phyloP scores from a whole-genome alignment of 2,888 invertebrate species.

The Caenorhabditis panamensis region DNA sequence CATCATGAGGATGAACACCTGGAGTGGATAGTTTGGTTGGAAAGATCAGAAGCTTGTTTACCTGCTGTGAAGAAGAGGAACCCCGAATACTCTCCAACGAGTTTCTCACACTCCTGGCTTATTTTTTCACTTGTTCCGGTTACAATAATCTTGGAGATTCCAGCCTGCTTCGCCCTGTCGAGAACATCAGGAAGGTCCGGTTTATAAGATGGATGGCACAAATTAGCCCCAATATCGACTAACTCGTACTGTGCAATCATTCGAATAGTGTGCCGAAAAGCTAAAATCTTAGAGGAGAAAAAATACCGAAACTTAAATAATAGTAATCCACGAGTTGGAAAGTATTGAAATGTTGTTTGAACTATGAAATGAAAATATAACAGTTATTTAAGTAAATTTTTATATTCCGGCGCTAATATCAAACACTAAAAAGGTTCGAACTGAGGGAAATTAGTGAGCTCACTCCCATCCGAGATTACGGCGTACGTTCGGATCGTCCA shows the following conservation, averaged over 20 bases:
- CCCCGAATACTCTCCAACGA: conserved; percentile 71
- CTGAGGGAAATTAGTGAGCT: conserved; percentile 10
- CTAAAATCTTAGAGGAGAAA: too few relatives aligned
- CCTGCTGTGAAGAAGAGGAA: conserved; percentile 80
- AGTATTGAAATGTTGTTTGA: neutral
- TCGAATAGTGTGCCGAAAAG: neutral
- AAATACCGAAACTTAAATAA: too few relatives aligned
- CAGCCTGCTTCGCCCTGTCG: conserved; percentile 75
- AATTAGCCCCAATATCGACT: conserved; percentile 79
- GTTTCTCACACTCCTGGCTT: conserved; percentile 67
- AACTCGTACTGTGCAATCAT: conserved; percentile 69
- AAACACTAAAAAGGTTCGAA: too few relatives aligned
- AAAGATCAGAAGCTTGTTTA: too few relatives aligned
- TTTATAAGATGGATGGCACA: conserved; percentile 75
- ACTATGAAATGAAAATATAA: too few relatives aligned
- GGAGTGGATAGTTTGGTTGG: too few relatives aligned
- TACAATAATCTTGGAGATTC: conserved; percentile 77
- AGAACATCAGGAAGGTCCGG: conserved; percentile 74
- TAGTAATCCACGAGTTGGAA: neutral
- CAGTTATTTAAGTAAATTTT: too few relatives aligned
- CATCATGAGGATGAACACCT: conserved; percentile 80
- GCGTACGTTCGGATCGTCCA: conserved; percentile 78
- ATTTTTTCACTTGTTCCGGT: conserved; percentile 76
- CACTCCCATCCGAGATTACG: conserved; percentile 80
- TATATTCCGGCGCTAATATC: too few relatives aligned